Percentiles rank a stretch among this genome's conserved stretches.
Evolutionary conservation across 1,140 invertebrate genomes (phyloP).

Genomic region (Drosophila lacertosa): DNA sequence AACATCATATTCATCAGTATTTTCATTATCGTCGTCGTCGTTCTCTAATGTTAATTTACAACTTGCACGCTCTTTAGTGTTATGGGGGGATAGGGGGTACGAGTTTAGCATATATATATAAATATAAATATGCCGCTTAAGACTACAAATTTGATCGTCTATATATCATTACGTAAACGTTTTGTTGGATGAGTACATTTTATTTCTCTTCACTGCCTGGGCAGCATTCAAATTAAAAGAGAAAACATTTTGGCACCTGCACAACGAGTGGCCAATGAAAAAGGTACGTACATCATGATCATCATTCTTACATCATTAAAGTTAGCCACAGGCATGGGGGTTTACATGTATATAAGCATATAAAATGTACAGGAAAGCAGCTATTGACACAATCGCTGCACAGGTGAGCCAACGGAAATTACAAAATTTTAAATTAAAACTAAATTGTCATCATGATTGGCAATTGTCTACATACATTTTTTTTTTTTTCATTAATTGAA

Average conservation of each 20-base stretch:
- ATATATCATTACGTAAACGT: conserved; percentile 65
- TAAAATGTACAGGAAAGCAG: conserved; percentile 69
- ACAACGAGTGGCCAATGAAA: conserved; percentile 55
- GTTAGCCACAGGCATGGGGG: conserved; percentile 29
- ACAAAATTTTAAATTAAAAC: conserved; percentile 10
- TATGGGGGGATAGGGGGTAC: background rate
- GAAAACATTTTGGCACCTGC: conserved; percentile 32
- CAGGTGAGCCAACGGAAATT: conserved; percentile 31
- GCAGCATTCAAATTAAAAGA: too few relatives aligned
- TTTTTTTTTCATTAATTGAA: background rate
- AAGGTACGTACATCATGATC: conserved; percentile 12
- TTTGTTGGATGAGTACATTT: conserved; percentile 44
- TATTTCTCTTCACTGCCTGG: too few relatives aligned
- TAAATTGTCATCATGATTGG: conserved; percentile 40
- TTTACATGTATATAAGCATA: conserved; percentile 29
- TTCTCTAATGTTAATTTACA: conserved; percentile 71
- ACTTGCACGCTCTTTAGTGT: conserved; percentile 50
- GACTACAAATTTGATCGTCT: conserved; percentile 78
- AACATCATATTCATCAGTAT: conserved; percentile 41
- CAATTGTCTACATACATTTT: conserved; percentile 19
- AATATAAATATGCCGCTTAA: conserved; percentile 68
- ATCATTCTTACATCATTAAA: conserved; percentile 27
- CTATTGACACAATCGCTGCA: conserved; percentile 60
- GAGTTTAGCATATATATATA: conserved; percentile 28
- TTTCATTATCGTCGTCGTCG: conserved; percentile 29